Conservation (phyloP, 2,113 vertebrate genomes). For the Odobenus rosmarus region DNA sequence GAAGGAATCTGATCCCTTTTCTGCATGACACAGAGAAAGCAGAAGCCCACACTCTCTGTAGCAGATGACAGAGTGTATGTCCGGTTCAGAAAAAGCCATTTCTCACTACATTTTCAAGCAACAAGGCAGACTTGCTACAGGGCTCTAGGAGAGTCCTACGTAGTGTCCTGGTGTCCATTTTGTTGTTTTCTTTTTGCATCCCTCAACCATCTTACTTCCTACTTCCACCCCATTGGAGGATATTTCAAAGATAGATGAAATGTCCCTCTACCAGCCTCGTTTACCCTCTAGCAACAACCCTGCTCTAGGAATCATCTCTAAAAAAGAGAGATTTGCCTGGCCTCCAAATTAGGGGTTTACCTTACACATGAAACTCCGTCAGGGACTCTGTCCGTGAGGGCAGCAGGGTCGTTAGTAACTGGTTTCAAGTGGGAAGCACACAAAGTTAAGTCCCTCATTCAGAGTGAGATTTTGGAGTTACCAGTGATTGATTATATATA, state of each 20-base stretch:
- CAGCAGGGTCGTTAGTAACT: not conserved
- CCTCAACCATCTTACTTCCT: not conserved
- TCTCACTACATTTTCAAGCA: not conserved
- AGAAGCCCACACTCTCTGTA: not conserved
- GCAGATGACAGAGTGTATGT: not conserved
- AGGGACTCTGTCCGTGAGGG: not conserved
- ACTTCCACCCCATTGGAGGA: not conserved
- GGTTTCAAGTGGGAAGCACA: not conserved
- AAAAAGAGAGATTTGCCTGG: not conserved
- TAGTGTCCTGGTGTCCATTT: not conserved
- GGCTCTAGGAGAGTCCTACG: not conserved
- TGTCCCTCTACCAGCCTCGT: not conserved
- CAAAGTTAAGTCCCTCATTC: not conserved
- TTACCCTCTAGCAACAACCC: not conserved
- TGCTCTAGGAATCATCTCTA: not conserved
- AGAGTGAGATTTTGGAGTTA: not conserved
- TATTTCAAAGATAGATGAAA: not conserved
- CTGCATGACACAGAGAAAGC: not conserved
- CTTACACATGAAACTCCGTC: not conserved
- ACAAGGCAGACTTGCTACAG: not conserved
- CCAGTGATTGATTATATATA: not conserved
- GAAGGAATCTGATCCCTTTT: conserved; percentile 43
- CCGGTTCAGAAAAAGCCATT: not conserved
- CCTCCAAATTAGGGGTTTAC: not conserved
- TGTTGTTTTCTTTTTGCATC: not conserved